Evolutionary conservation across 2,797 vertebrate species (phyloP).

Genomic region (Pyrocephalus nanus): DNA sequence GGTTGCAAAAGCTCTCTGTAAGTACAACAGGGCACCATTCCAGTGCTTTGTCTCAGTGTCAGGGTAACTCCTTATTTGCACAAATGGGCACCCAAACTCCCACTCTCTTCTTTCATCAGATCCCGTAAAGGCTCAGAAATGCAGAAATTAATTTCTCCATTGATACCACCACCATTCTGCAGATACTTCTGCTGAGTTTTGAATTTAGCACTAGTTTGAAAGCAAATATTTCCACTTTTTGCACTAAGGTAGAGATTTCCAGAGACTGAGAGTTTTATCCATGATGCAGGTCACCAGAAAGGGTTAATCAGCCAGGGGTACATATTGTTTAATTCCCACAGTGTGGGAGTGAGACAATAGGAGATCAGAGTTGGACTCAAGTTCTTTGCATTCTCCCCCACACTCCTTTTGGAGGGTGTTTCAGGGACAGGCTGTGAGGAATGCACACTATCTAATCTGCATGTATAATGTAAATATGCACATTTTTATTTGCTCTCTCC

Average conservation of each 20-base stretch:
- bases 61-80: not conserved
- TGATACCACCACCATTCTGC: not conserved
- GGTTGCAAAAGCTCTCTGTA: not conserved
- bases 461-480: slow-evolving; percentile 64
- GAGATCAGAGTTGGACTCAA: slow-evolving; percentile 33
- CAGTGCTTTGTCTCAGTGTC: not conserved
- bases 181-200: not conserved
- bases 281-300: not conserved
- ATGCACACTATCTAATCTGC: slow-evolving; percentile 72
- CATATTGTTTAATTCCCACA: not conserved
- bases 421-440: slow-evolving; percentile 70
- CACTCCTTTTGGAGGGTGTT: slow-evolving; percentile 61
- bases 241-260: not conserved
- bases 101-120: not conserved
- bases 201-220: not conserved
- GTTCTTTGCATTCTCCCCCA: slow-evolving; percentile 66
- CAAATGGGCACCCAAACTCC: not conserved
- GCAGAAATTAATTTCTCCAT: not conserved
- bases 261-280: not conserved
- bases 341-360: slow-evolving; percentile 46
- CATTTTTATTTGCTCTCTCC: slow-evolving; percentile 61
- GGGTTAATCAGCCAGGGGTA: slow-evolving; percentile 25
- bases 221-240: not conserved
- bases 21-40: not conserved
- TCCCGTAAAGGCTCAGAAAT: not conserved